Conservation (phyloP, 2,888 invertebrate genomes). For the Andrena marginata region DNA sequence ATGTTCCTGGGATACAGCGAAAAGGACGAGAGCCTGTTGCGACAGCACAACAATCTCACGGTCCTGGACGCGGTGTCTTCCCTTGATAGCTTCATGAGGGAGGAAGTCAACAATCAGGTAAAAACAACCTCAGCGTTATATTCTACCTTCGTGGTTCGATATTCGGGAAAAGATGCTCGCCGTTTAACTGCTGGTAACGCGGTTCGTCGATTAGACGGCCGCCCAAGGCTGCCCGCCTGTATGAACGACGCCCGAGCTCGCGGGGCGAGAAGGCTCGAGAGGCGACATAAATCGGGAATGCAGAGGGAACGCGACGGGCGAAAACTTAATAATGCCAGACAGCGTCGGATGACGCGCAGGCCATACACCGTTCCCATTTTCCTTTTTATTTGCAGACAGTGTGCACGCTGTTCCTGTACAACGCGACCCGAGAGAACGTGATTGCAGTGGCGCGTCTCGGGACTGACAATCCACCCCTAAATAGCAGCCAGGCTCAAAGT, state of each 20-base stretch:
- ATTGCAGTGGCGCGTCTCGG: conserved; percentile 93
- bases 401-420: conserved; percentile 93
- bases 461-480: conserved; percentile 86
- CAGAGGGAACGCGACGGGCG: conserved; percentile 44
- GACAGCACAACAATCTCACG: conserved; percentile 93
- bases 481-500: conserved; percentile 87
- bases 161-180: background rate
- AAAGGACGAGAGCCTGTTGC: conserved; percentile 93
- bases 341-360: conserved; percentile 43
- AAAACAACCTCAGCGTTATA: conserved; percentile 63
- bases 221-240: background rate
- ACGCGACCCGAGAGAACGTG: conserved; percentile 94
- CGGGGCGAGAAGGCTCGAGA: background rate
- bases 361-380: conserved; percentile 25
- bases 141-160: background rate
- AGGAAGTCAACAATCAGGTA: conserved; percentile 91
- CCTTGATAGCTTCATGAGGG: conserved; percentile 92
- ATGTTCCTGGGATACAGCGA: conserved; percentile 95
- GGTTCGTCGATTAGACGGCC: background rate
- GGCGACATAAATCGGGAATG: conserved; percentile 34
- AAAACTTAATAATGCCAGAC: conserved; percentile 62
- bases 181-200: background rate
- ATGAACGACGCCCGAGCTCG: background rate
- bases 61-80: conserved; percentile 94
- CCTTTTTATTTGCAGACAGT: conserved; percentile 89